These are phyloP conservation scores for Athrips mouffetella DNA, from an alignment of 2,888 invertebrate species.

Conservation along the genomic window DNA sequence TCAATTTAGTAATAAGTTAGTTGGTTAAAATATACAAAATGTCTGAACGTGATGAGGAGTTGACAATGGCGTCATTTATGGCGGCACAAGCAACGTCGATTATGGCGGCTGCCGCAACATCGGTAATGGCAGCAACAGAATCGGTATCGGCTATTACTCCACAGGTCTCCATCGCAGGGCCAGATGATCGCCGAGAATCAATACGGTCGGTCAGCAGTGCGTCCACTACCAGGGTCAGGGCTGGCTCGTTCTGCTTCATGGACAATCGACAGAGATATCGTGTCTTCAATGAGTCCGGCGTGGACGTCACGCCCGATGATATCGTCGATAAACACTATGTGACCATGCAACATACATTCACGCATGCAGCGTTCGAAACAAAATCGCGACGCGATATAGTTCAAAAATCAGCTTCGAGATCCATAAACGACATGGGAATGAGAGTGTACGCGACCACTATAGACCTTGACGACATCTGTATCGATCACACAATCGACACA, in stretches of 20 bases:
- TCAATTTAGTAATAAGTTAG: too few relatives aligned
- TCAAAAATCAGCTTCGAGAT: constrained; percentile 23
- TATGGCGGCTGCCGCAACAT: too few relatives aligned
- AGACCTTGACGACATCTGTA: constrained; percentile 71
- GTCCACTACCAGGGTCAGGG: not conserved
- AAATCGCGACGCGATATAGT: constrained; percentile 44
- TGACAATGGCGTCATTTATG: too few relatives aligned
- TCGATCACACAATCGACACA: constrained; percentile 69
- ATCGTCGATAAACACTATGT: constrained; percentile 45
- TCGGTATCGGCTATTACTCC: too few relatives aligned
- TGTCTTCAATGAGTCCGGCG: constrained; percentile 37
- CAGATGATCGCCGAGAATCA: too few relatives aligned
- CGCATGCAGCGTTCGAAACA: constrained; percentile 59
- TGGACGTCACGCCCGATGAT: constrained; percentile 58
- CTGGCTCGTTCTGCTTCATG: constrained; percentile 40
- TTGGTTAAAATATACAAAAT: too few relatives aligned
- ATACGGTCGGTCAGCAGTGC: not conserved
- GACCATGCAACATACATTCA: constrained; percentile 51
- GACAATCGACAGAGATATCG: constrained; percentile 45
- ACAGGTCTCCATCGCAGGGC: not conserved
- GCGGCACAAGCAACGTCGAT: too few relatives aligned
- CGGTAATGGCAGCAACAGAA: too few relatives aligned
- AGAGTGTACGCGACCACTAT: constrained; percentile 69
- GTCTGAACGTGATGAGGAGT: too few relatives aligned
- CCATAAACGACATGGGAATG: constrained; percentile 39